Evolutionary conservation across 2,797 vertebrate species (phyloP).

Genomic region (Aeoliscus strigatus): DNA sequence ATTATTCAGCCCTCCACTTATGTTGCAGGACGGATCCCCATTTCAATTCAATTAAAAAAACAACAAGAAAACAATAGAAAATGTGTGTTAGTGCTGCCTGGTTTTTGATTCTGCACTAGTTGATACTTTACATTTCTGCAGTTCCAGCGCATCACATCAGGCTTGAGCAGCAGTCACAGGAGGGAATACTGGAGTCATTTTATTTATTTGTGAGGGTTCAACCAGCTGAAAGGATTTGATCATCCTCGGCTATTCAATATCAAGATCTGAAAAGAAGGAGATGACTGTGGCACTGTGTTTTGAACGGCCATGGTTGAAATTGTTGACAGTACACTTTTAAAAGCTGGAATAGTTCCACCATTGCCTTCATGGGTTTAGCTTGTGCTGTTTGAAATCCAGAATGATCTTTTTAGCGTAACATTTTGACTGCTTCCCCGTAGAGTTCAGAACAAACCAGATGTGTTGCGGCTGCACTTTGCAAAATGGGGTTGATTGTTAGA

Average conservation of each 20-base stretch:
- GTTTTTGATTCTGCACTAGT: slow-evolving; percentile 25
- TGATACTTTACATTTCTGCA: slow-evolving; percentile 24
- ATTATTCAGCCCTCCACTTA: slow-evolving; percentile 8
- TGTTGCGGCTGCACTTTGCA: slow-evolving; percentile 11
- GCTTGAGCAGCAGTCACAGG: slow-evolving; percentile 22
- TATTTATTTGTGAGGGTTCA: slow-evolving; percentile 20
- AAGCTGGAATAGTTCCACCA: slow-evolving; percentile 13
- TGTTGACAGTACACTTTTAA: slow-evolving; percentile 9
- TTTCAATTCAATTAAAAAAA: not conserved
- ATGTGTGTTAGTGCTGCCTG: slow-evolving; percentile 26
- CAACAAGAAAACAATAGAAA: slow-evolving; percentile 1
- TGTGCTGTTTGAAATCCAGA: too few species aligned
- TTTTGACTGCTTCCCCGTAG: not conserved
- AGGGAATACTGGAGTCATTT: slow-evolving; percentile 21
- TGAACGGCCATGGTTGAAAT: slow-evolving; percentile 21
- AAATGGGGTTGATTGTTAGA: slow-evolving; percentile 32
- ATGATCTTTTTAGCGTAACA: too few species aligned
- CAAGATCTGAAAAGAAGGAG: slow-evolving; percentile 6
- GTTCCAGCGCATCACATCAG: slow-evolving; percentile 26
- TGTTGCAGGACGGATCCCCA: slow-evolving; percentile 9
- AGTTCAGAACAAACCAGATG: slow-evolving; percentile 1
- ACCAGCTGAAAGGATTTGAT: slow-evolving; percentile 33
- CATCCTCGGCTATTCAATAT: slow-evolving; percentile 25
- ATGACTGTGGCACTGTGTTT: slow-evolving; percentile 11
- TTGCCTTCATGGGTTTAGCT: too few species aligned